Evolutionary conservation across 1,140 invertebrate genomes (phyloP).

Genomic region (Eulimnadia texana): DNA sequence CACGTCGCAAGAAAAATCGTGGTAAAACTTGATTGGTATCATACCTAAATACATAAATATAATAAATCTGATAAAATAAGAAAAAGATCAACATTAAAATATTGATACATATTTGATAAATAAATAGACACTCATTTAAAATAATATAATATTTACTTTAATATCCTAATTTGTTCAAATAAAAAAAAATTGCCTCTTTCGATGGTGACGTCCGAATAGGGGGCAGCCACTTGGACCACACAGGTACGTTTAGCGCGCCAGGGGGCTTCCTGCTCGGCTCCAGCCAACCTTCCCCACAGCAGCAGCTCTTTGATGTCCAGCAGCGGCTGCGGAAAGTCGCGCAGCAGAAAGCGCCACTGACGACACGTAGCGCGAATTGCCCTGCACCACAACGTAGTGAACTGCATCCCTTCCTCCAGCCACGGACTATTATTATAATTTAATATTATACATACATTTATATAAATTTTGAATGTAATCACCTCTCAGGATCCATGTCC

Average conservation of each 20-base stretch:
- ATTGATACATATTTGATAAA: neutral
- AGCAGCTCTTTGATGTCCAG: conserved; percentile 65
- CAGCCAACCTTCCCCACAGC: conserved; percentile 76
- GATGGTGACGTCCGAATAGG: conserved; percentile 52
- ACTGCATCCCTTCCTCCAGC: conserved; percentile 80
- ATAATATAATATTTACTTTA: neutral
- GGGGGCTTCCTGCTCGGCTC: conserved; percentile 72
- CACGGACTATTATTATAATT: conserved; percentile 45
- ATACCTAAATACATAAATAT: conserved; percentile 41
- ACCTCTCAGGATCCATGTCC: conserved; percentile 63
- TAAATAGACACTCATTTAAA: neutral
- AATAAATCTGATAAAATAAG: neutral
- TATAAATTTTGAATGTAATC: conserved; percentile 17
- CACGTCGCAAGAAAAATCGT: conserved; percentile 91
- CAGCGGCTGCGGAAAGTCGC: conserved; percentile 92
- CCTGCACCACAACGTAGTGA: conserved; percentile 84
- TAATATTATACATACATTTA: too few species aligned
- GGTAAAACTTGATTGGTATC: conserved; percentile 91
- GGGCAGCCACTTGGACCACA: conserved; percentile 52
- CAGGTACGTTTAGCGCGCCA: conserved; percentile 56
- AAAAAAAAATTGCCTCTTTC: conserved; percentile 28
- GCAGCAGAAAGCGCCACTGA: conserved; percentile 70
- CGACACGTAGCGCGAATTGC: conserved; percentile 61
- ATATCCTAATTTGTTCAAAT: neutral
- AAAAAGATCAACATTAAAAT: neutral